These are phyloP conservation scores for Pseudomyrmex flavicornis DNA, from an alignment of 1,140 invertebrate species.

Conservation along the genomic window DNA sequence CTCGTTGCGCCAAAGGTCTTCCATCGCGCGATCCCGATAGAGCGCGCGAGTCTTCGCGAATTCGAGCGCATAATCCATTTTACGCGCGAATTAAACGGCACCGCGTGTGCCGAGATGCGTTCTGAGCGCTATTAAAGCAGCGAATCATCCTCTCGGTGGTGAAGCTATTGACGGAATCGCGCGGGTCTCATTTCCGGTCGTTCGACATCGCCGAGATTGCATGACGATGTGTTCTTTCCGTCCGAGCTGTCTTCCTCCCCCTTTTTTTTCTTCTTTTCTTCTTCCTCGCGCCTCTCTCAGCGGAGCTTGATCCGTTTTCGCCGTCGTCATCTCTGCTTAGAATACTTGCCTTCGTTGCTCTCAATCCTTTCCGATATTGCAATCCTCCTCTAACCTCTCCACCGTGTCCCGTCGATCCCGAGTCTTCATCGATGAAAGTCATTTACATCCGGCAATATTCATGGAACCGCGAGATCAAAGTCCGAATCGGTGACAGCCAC, in stretches of 20 bases:
- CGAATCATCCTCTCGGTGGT: conserved; percentile 23
- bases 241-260: background rate
- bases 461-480: conserved; percentile 48
- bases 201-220: conserved; percentile 61
- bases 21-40: background rate
- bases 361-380: background rate
- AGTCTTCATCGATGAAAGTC: conserved; percentile 24
- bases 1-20: background rate
- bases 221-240: conserved; percentile 59
- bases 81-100: conserved; percentile 52
- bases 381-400: background rate
- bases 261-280: conserved; percentile 16
- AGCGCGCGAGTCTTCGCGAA: conserved; percentile 29
- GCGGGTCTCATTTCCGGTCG: conserved; percentile 54
- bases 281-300: conserved; percentile 15
- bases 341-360: conserved; percentile 15
- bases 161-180: conserved; percentile 36
- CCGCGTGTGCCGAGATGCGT: conserved; percentile 35
- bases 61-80: conserved; percentile 56
- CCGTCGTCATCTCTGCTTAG: background rate
- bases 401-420: conserved; percentile 6
- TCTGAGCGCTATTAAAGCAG: conserved; percentile 38
- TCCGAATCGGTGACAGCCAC: conserved; percentile 20
- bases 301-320: background rate
- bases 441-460: conserved; percentile 65